Base-by-base conservation (phyloP, 2,888 invertebrate genomes). In the Hoplodrina blanda region DNA sequence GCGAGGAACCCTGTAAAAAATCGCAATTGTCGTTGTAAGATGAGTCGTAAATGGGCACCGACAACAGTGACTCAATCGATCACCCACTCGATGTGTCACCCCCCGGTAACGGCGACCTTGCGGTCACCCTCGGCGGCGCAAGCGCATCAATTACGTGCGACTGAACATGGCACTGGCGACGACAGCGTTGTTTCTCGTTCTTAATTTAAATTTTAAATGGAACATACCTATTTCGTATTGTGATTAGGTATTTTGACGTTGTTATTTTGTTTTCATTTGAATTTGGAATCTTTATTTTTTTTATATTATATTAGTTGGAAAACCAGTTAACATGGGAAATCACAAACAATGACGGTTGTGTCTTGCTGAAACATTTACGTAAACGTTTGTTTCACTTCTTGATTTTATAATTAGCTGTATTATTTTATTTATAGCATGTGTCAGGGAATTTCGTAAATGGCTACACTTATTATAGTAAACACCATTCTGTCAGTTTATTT, bases 71-170 rank as follows among this genome's bases (percentile, higher is more conserved):
- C 76, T 88, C 83, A 89, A 84, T 77, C 71, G 67, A 72, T 82
- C 79, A 81, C 68, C 71, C 77, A 71, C 72, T 80, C 70, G 62
- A 63, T 81, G 86, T 86, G 87, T 84, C 87, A 88, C 85, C 82
- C 82, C 76, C 66, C 76, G 62, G 69, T 79, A 80, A 78, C 78
- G 82, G 65, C 71, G 89, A 85, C 91, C 91, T 90, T 89, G 89
- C 79, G 88, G 88, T 89, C 87, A 85, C 87, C 85, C 87, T 74
- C 68, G 50, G 44, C 72, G 41, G 77, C 85, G 81, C 74, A 53
- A 62, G 82, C 79, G 88, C 85, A 88, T 82, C 80, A 77, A 82
- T 82, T 86, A 80, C 80, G 49, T 52, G 55, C 76, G 61, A 56
- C 59, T 62, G 62, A 20, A 70, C 73, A 68, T 60, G 64, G 8